Conservation (phyloP, 2,113 vertebrate species). For the Poecilia latipinna region DNA sequence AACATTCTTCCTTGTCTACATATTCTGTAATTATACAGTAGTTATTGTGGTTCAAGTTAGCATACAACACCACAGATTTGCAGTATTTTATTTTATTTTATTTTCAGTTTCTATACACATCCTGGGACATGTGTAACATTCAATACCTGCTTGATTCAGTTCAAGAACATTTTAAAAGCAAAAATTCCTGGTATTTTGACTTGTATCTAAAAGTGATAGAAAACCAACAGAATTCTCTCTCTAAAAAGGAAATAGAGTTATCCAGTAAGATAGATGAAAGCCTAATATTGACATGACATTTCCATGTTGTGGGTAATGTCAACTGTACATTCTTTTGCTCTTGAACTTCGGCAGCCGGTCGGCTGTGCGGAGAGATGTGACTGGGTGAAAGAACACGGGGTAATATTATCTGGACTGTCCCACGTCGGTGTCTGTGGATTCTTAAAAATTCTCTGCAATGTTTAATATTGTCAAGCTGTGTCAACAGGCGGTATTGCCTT, state of each 20-base stretch:
- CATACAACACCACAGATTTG: too few relatives aligned
- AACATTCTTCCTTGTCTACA: too few relatives aligned
- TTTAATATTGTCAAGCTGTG: slow-evolving; percentile 60
- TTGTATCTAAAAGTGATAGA: too few relatives aligned
- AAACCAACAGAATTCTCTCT: too few relatives aligned
- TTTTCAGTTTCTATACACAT: too few relatives aligned
- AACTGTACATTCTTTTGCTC: neutral
- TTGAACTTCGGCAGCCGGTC: neutral
- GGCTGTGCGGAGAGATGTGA: neutral
- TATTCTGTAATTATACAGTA: too few relatives aligned
- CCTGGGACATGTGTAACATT: too few relatives aligned
- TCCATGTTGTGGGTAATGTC: neutral
- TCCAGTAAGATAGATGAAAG: neutral
- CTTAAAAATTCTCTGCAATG: slow-evolving; percentile 33
- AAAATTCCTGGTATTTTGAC: too few relatives aligned
- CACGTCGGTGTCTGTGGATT: slow-evolving; percentile 17
- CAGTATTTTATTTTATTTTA: too few relatives aligned
- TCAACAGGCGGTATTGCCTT: slow-evolving; percentile 40
- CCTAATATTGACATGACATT: neutral
- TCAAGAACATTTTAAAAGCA: too few relatives aligned
- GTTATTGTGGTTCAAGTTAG: too few relatives aligned
- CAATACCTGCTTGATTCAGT: too few relatives aligned
- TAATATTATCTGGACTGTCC: neutral
- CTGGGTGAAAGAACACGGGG: slow-evolving; percentile 2
- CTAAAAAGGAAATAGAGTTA: neutral